Conservation (phyloP, 1,140 invertebrate genomes). For the Dysdera silvatica region DNA sequence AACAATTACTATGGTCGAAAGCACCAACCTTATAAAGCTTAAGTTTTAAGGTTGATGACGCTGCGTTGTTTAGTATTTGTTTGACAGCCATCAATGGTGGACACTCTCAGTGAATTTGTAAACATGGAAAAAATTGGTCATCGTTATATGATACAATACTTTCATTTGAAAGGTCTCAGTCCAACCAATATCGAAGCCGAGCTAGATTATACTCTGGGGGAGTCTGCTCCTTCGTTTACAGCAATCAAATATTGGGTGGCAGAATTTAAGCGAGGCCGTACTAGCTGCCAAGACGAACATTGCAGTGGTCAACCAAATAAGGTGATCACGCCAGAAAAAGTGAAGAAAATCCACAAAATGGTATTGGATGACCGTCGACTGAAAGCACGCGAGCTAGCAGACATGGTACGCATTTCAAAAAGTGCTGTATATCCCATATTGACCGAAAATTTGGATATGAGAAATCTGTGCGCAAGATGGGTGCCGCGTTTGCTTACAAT, state of each 20-base stretch:
- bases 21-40: no score
- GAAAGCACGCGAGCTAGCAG: no score
- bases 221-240: background rate
- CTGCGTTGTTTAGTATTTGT: no score
- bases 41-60: no score
- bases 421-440: no score
- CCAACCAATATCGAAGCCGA: background rate
- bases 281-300: background rate
- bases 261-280: background rate
- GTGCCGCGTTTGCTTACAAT: background rate
- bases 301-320: background rate
- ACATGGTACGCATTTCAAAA: no score
- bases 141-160: background rate
- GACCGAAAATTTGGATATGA: background rate
- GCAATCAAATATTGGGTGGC: background rate
- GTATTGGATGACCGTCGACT: background rate
- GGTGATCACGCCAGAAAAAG: background rate
- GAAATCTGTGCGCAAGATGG: background rate
- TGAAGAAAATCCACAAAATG: background rate
- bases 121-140: background rate
- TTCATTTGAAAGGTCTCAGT: background rate
- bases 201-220: background rate
- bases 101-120: no score
- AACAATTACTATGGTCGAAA: no score
- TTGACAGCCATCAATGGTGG: no score